Conservation (phyloP, 2,888 invertebrate genomes). For the Exocentrus adspersus region DNA sequence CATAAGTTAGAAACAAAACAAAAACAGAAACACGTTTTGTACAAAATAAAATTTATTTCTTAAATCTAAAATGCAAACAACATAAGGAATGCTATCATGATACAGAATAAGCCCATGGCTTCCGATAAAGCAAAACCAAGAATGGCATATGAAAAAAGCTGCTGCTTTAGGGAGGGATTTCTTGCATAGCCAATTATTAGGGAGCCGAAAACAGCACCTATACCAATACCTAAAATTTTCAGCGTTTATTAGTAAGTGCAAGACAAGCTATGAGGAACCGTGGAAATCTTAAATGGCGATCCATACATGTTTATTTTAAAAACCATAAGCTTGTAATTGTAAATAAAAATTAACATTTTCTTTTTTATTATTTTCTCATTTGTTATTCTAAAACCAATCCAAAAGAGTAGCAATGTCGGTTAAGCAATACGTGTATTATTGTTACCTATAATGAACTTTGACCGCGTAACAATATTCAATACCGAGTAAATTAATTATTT, state of each 20-base stretch:
- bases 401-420: no score
- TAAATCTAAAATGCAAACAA: constrained; percentile 88
- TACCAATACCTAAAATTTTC: constrained; percentile 84
- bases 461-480: no score
- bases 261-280: constrained; percentile 15
- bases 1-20: not conserved
- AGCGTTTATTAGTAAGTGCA: constrained; percentile 9
- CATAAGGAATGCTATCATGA: constrained; percentile 98
- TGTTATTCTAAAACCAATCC: no score
- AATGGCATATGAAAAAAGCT: constrained; percentile 97
- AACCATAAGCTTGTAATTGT: no score
- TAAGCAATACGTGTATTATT: no score
- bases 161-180: constrained; percentile 97
- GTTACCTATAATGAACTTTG: no score
- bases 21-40: not conserved
- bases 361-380: no score
- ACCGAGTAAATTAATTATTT: no score
- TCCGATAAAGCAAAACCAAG: constrained; percentile 97
- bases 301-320: no score
- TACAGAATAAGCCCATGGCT: constrained; percentile 98
- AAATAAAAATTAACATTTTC: no score
- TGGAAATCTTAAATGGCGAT: constrained; percentile 21
- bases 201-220: constrained; percentile 96
- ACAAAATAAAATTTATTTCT: constrained; percentile 39
- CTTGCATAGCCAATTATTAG: constrained; percentile 96